A percentile compares a stretch with the other conserved stretches of the same genome.
Conservation (phyloP, 2,113 vertebrate genomes). For the Oxygymnocypris stewartii region DNA sequence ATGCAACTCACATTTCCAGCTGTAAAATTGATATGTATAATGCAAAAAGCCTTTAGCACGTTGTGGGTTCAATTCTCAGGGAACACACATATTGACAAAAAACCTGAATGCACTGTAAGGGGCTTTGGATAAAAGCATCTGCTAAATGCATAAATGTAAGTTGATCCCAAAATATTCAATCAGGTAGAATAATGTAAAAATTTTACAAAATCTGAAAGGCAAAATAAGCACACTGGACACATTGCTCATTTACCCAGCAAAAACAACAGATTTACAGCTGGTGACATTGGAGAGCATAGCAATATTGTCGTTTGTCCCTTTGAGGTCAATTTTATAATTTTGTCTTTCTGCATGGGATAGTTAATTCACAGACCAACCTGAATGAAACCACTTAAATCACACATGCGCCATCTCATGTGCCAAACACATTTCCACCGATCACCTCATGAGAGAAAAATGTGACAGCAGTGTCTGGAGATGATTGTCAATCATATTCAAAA, state of each 20-base stretch:
- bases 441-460: neutral
- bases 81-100: no score
- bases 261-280: neutral
- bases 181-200: neutral
- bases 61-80: no score
- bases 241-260: neutral
- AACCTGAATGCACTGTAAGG: no score
- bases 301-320: neutral
- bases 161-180: neutral
- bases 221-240: neutral
- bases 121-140: no score
- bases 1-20: neutral
- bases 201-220: neutral
- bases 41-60: no score
- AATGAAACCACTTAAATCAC: neutral
- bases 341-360: neutral
- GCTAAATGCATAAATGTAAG: no score
- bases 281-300: neutral
- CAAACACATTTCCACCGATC: neutral
- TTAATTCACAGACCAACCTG: neutral
- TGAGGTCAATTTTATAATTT: neutral
- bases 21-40: neutral
- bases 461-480: neutral
- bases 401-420: neutral
- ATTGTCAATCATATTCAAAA: conserved; percentile 1